Conservation (phyloP, 2,797 vertebrate species). For the Eupleurogrammus muticus region DNA sequence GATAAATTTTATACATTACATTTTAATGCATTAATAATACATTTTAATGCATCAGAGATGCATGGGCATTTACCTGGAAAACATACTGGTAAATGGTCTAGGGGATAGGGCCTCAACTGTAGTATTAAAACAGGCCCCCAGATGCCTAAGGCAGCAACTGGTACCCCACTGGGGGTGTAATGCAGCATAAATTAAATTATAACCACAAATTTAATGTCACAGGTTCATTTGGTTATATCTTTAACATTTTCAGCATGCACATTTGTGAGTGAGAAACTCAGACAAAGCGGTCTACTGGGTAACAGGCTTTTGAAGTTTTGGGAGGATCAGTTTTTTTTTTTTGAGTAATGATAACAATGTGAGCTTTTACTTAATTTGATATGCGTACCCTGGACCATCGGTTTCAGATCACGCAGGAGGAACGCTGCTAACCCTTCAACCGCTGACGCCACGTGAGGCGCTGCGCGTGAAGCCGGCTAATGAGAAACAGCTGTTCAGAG, state of each 20-base stretch:
- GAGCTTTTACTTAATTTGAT: background rate
- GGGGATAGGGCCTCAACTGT: too few relatives aligned
- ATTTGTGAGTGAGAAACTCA: background rate
- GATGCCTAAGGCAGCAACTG: too few relatives aligned
- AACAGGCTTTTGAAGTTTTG: background rate
- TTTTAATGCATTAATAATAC: too few relatives aligned
- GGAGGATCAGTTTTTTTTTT: too few relatives aligned
- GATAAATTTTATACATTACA: too few relatives aligned
- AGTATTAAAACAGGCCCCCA: too few relatives aligned
- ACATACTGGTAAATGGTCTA: too few relatives aligned
- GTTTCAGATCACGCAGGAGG: background rate
- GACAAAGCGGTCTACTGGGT: too few relatives aligned
- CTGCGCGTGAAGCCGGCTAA: background rate
- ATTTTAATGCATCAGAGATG: too few relatives aligned
- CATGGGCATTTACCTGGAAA: too few relatives aligned
- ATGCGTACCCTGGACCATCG: background rate
- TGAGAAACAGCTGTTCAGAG: constrained; percentile 19
- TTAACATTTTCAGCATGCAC: background rate
- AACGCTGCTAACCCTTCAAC: background rate
- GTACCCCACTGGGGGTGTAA: background rate
- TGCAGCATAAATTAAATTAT: background rate
- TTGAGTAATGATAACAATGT: background rate
- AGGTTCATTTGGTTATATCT: background rate
- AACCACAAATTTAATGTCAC: background rate
- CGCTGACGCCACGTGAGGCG: background rate